A percentile compares a stretch with the other conserved stretches of the same genome.
phyloP scores from a whole-genome alignment of 2,113 vertebrate genomes.

The Gavialis gangeticus region DNA sequence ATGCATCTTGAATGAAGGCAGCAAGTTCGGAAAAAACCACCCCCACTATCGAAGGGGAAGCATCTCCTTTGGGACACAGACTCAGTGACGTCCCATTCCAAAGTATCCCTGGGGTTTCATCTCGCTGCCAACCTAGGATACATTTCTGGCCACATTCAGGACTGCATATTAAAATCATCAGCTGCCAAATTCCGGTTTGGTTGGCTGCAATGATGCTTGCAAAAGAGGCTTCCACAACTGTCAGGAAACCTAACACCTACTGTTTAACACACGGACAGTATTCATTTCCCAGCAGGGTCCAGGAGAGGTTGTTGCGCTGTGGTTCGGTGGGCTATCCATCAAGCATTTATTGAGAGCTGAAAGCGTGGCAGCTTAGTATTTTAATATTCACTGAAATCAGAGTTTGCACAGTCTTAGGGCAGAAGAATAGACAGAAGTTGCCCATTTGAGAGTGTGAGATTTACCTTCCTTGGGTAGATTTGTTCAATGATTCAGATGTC shows the following conservation, averaged over 20 bases:
- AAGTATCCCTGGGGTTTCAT: not conserved
- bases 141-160: constrained; percentile 11
- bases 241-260: constrained; percentile 32
- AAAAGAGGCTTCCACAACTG: not conserved
- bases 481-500: not conserved
- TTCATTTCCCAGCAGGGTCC: constrained; percentile 4
- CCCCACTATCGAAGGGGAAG: not conserved
- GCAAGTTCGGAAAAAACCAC: not conserved
- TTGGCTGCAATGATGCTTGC: not conserved
- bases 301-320: not conserved
- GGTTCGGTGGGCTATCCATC: not conserved
- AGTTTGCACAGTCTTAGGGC: not conserved
- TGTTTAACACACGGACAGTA: constrained; percentile 28
- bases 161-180: not conserved
- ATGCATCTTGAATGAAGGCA: not conserved
- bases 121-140: not conserved
- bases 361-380: not conserved
- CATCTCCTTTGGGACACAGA: rapidly evolving
- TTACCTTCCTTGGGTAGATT: not conserved
- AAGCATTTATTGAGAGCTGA: too few relatives aligned
- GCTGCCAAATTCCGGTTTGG: constrained; percentile 16
- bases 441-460: not conserved
- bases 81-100: not conserved
- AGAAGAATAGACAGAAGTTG: not conserved
- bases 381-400: not conserved